Conservation (phyloP, 1,140 invertebrate species). For the Ceratina australensis region DNA sequence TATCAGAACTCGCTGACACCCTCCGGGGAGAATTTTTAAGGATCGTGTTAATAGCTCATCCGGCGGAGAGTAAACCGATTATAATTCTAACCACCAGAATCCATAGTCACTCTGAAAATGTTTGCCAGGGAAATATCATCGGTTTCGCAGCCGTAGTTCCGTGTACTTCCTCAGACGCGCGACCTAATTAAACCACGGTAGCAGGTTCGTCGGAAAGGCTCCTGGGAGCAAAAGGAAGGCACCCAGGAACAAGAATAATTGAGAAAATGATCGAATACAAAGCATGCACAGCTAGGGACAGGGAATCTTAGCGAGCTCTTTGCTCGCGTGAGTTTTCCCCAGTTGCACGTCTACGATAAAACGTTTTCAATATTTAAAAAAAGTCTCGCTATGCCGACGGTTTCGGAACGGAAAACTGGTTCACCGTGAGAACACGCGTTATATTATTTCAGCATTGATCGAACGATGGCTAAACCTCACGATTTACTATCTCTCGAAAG, state of each 20-base stretch:
- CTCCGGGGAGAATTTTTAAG: too few species aligned
- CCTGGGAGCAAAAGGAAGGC: not conserved
- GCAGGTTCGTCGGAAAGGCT: constrained; percentile 17
- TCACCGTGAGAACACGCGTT: too few species aligned
- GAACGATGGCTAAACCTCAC: constrained; percentile 3
- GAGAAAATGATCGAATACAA: not conserved
- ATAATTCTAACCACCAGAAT: not conserved
- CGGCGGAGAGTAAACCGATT: constrained; percentile 4
- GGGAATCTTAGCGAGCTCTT: too few species aligned
- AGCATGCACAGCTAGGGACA: too few species aligned
- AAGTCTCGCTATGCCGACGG: too few species aligned
- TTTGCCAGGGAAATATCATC: constrained; percentile 36
- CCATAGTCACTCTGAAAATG: constrained; percentile 14
- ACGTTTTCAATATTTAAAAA: too few species aligned
- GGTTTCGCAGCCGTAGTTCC: constrained; percentile 13
- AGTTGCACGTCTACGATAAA: too few species aligned
- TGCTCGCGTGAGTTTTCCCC: too few species aligned
- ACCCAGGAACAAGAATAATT: constrained; percentile 8
- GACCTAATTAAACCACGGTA: constrained; percentile 33
- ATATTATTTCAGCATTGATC: too few species aligned
- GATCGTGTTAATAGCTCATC: not conserved
- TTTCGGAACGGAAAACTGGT: too few species aligned
- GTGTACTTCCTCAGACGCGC: constrained; percentile 24
- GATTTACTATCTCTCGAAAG: not conserved
- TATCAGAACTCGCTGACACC: too few species aligned